Percentiles rank a stretch among this genome's conserved stretches.
Conservation (phyloP, 2,888 invertebrate species). For the Notodonta ziczac region DNA sequence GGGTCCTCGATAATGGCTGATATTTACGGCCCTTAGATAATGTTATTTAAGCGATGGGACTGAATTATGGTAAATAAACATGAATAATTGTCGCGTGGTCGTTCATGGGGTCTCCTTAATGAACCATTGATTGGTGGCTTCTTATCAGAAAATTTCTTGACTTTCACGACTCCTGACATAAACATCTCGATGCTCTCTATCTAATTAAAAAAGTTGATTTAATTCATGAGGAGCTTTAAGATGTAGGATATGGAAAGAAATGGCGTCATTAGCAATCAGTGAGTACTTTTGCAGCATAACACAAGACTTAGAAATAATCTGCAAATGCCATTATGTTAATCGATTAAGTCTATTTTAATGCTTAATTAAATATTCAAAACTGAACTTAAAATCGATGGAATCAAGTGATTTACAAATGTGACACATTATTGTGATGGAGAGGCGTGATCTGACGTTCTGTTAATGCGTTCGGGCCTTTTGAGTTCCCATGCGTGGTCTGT, state of each 20-base stretch:
- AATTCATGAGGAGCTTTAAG: too few relatives aligned
- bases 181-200: too few relatives aligned
- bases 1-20: conserved; percentile 79
- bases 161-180: too few relatives aligned
- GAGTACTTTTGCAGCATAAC: too few relatives aligned
- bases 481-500: conserved; percentile 58
- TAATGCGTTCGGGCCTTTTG: conserved; percentile 76
- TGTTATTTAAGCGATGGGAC: conserved; percentile 71
- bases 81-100: conserved; percentile 60
- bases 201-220: too few relatives aligned
- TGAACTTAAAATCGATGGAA: conserved; percentile 8
- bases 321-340: too few relatives aligned
- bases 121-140: conserved; percentile 24
- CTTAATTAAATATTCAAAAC: too few relatives aligned
- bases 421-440: conserved; percentile 49
- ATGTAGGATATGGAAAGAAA: too few relatives aligned
- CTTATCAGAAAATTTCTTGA: conserved; percentile 17
- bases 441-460: conserved; percentile 63
- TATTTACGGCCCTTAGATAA: conserved; percentile 82
- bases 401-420: conserved; percentile 54
- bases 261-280: too few relatives aligned
- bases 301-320: too few relatives aligned
- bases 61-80: conserved; percentile 71
- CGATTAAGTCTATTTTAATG: conserved; percentile 7
- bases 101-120: conserved; percentile 28